A percentile compares a stretch with the other conserved stretches of the same genome.
These are phyloP conservation scores for Invenusta paracnida DNA, from an alignment of 2,888 invertebrate species.

Conservation along the genomic window DNA sequence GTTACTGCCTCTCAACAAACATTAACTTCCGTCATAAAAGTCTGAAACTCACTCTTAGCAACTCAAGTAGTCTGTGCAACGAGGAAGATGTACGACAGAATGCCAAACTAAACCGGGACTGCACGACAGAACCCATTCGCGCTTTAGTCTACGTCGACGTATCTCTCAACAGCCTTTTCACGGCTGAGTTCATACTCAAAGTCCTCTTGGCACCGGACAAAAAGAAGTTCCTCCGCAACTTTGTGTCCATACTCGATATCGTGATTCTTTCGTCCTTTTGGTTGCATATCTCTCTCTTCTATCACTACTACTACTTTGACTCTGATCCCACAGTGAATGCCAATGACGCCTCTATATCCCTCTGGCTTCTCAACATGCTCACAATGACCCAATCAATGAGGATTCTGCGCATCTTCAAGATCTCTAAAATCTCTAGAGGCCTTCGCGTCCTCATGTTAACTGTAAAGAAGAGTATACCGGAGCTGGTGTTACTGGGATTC, in stretches of 20 bases:
- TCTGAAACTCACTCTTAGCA: slow-evolving; percentile 31
- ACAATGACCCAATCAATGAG: slow-evolving; percentile 43
- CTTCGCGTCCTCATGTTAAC: slow-evolving; percentile 57
- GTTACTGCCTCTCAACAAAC: slow-evolving; percentile 44
- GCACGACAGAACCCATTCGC: slow-evolving; percentile 39
- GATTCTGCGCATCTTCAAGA: slow-evolving; percentile 44
- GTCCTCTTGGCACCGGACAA: slow-evolving; percentile 43
- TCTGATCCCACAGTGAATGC: background rate
- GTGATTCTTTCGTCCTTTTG: slow-evolving; percentile 43
- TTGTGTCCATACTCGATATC: slow-evolving; percentile 43
- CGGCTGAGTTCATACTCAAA: slow-evolving; percentile 52
- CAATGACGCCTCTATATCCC: background rate
- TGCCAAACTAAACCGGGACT: slow-evolving; percentile 43
- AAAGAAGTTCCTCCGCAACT: slow-evolving; percentile 41
- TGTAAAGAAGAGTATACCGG: slow-evolving; percentile 56
- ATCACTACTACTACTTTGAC: slow-evolving; percentile 42
- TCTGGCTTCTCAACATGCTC: slow-evolving; percentile 42
- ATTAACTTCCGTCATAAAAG: slow-evolving; percentile 34
- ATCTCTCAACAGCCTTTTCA: slow-evolving; percentile 54
- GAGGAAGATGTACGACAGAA: slow-evolving; percentile 31
- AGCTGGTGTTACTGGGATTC: slow-evolving; percentile 56
- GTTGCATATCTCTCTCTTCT: slow-evolving; percentile 43
- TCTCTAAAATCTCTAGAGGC: slow-evolving; percentile 51
- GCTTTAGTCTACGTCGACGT: slow-evolving; percentile 52
- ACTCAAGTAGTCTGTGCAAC: slow-evolving; percentile 34